These are phyloP conservation scores for Danaus plexippus DNA, from an alignment of 1,140 invertebrate species.

Conservation along the genomic window DNA sequence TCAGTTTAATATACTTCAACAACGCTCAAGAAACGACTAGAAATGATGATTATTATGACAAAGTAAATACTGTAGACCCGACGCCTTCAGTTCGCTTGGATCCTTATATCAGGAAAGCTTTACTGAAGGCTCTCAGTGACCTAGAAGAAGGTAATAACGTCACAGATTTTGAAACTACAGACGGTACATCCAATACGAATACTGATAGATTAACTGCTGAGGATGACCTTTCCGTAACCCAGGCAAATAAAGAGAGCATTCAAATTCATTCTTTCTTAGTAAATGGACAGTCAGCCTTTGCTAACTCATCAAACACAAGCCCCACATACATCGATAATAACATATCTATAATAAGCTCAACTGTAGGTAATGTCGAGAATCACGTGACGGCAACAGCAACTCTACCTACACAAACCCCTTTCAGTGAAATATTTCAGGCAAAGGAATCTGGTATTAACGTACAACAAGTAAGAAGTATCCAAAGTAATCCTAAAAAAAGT, in stretches of 20 bases:
- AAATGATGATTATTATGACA: constrained; percentile 43
- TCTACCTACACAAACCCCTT: constrained; percentile 49
- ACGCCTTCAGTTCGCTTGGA: constrained; percentile 63
- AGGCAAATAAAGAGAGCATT: constrained; percentile 41
- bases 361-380: constrained; percentile 63
- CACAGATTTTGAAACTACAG: constrained; percentile 36
- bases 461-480: constrained; percentile 59
- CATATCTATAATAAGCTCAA: constrained; percentile 58
- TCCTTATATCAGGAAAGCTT: constrained; percentile 78
- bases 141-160: constrained; percentile 73
- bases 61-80: constrained; percentile 60
- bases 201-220: constrained; percentile 36
- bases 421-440: constrained; percentile 58
- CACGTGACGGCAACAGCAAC: constrained; percentile 47
- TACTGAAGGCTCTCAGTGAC: constrained; percentile 79
- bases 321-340: constrained; percentile 53
- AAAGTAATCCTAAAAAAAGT: constrained; percentile 35
- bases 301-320: constrained; percentile 37
- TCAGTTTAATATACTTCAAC: constrained; percentile 27
- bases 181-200: constrained; percentile 35
- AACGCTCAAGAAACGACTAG: constrained; percentile 52
- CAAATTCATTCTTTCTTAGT: constrained; percentile 61
- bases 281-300: constrained; percentile 62
- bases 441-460: constrained; percentile 47
- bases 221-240: constrained; percentile 30